Conservation (phyloP, 2,113 vertebrate genomes). For the Varanus komodoensis region DNA sequence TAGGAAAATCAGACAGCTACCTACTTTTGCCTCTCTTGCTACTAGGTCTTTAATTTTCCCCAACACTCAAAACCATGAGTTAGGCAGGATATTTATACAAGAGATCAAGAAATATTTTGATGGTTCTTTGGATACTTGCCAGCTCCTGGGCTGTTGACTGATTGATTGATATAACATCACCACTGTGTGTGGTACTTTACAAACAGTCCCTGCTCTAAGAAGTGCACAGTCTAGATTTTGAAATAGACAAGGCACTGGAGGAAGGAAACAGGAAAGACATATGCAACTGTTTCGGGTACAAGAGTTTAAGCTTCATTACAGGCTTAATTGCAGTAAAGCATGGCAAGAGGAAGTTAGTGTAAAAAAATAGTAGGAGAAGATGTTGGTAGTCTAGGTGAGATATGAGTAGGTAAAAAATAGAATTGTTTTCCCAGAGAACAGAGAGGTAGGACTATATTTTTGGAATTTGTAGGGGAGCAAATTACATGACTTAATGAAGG, state of each 20-base stretch:
- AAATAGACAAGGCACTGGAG: neutral
- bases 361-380: neutral
- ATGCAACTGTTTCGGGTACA: no score
- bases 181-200: no score
- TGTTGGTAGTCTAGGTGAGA: neutral
- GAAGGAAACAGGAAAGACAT: neutral
- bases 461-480: no score
- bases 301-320: no score
- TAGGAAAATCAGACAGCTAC: neutral
- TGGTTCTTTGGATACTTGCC: neutral
- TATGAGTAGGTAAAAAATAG: neutral
- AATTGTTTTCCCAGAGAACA: neutral
- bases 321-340: neutral
- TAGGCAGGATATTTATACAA: neutral
- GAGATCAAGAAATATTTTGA: neutral
- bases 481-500: no score
- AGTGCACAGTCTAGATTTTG: neutral
- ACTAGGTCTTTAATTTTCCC: neutral
- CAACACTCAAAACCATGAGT: neutral
- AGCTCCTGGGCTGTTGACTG: neutral
- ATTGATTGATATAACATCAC: no score
- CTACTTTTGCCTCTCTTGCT: neutral
- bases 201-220: neutral
- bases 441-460: neutral
- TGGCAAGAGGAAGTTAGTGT: neutral